A percentile compares a stretch with the other conserved stretches of the same genome.
Evolutionary conservation across 1,140 invertebrate species (phyloP).

Genomic region (Belonocnema kinseyi): DNA sequence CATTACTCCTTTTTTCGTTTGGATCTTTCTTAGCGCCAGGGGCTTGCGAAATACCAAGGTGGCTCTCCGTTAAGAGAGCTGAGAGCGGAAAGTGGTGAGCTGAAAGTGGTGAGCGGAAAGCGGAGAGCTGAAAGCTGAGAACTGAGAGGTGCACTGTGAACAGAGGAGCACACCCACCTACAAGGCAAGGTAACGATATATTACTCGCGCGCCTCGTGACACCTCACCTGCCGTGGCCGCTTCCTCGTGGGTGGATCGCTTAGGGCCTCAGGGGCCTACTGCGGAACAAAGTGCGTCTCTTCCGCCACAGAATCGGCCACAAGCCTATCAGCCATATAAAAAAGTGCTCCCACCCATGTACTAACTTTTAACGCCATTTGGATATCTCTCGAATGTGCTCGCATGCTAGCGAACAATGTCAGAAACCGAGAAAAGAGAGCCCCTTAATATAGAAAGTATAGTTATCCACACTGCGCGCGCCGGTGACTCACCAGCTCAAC

Average conservation of each 20-base stretch:
- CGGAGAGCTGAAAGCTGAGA: conserved; percentile 1
- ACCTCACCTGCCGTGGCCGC: conserved; percentile 73
- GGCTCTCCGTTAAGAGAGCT: conserved; percentile 43
- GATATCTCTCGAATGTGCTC: conserved; percentile 1
- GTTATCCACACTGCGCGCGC: conserved; percentile 30
- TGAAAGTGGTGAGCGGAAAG: no score
- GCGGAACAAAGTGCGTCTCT: conserved; percentile 58
- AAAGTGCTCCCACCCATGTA: conserved; percentile 28
- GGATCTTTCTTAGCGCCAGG: conserved; percentile 58
- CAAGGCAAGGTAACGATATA: conserved; percentile 70
- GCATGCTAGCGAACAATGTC: background rate
- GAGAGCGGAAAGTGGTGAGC: background rate
- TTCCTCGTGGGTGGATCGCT: conserved; percentile 74
- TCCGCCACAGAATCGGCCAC: conserved; percentile 32
- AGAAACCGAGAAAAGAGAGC: conserved; percentile 16
- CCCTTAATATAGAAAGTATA: conserved; percentile 31
- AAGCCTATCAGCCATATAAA: background rate
- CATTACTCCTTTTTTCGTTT: conserved; percentile 54
- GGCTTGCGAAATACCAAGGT: conserved; percentile 46
- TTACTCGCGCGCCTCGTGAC: conserved; percentile 73
- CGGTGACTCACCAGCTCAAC: conserved; percentile 36
- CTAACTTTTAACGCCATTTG: background rate
- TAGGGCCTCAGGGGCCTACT: conserved; percentile 52
- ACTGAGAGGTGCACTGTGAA: background rate
- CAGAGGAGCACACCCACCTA: conserved; percentile 64